Conservation (phyloP, 1,140 invertebrate species). For the Heliothis subflexa region DNA sequence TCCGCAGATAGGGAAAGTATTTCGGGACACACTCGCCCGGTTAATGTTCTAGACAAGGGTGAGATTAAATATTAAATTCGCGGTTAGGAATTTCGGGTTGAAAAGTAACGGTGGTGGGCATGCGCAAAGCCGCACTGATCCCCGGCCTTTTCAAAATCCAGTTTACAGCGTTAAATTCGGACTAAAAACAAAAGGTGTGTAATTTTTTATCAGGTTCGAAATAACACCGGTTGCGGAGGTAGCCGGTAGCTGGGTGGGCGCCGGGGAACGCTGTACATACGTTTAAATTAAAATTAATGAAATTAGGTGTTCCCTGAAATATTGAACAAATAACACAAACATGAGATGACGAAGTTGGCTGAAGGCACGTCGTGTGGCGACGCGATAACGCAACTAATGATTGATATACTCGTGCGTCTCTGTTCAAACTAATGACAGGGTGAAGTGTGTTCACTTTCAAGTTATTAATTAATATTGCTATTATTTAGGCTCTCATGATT, state of each 20-base stretch:
- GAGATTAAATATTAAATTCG: conserved; percentile 85
- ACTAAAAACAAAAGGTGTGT: conserved; percentile 59
- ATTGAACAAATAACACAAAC: conserved; percentile 67
- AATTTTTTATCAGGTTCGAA: conserved; percentile 61
- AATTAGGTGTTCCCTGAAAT: conserved; percentile 43
- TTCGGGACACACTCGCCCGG: conserved; percentile 73
- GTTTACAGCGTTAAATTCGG: conserved; percentile 61
- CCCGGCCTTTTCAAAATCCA: conserved; percentile 59
- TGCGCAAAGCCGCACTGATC: conserved; percentile 62
- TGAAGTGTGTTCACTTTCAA: conserved; percentile 82
- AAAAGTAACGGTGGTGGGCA: conserved; percentile 72
- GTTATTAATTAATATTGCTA: conserved; percentile 85
- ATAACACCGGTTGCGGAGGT: conserved; percentile 49
- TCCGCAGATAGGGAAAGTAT: conserved; percentile 73
- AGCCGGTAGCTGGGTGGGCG: conserved; percentile 9
- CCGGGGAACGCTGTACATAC: conserved; percentile 32
- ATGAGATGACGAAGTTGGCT: conserved; percentile 69
- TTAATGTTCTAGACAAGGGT: conserved; percentile 85
- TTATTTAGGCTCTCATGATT: conserved; percentile 75
- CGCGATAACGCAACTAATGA: conserved; percentile 81
- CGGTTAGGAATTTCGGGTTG: conserved; percentile 82
- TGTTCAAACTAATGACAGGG: conserved; percentile 83
- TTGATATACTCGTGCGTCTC: conserved; percentile 81
- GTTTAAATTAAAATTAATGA: conserved; percentile 52
- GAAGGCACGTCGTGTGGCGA: conserved; percentile 71